Evolutionary conservation across 2,113 vertebrate genomes (phyloP).

Genomic region (Cyprinus carpio): DNA sequence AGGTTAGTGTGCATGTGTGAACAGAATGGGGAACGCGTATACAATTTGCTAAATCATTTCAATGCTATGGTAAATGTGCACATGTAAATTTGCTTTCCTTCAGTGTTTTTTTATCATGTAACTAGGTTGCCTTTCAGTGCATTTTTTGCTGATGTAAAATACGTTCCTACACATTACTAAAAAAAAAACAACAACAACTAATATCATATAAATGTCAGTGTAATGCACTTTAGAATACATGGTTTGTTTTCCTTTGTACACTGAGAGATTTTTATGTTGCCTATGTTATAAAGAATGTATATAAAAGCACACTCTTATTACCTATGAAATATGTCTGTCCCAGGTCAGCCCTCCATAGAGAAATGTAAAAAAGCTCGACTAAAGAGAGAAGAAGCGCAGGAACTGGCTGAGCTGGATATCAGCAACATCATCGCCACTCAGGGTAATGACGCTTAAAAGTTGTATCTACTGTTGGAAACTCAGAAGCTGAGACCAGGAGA

Average conservation of each 20-base stretch:
- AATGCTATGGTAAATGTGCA: too few relatives aligned
- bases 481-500: too few relatives aligned
- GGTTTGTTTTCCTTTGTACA: too few relatives aligned
- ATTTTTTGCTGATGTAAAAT: background rate
- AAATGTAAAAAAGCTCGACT: slow-evolving; percentile 80
- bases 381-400: slow-evolving; percentile 79
- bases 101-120: background rate
- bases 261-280: too few relatives aligned
- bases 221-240: too few relatives aligned
- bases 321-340: background rate
- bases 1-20: slow-evolving; percentile 69
- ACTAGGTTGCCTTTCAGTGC: background rate
- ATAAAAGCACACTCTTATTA: background rate
- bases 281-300: background rate
- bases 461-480: background rate
- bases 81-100: background rate
- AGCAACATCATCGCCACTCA: slow-evolving; percentile 81
- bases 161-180: background rate
- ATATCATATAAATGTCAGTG: too few relatives aligned
- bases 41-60: background rate
- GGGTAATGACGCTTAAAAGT: slow-evolving; percentile 66
- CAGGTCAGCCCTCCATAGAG: slow-evolving; percentile 80
- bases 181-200: background rate
- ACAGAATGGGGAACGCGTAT: background rate
- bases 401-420: slow-evolving; percentile 82